Evolutionary conservation across 2,113 vertebrate species (phyloP), one percentile per base, ranked within the genome.

Genomic region (Apodemus speciosus): DNA sequence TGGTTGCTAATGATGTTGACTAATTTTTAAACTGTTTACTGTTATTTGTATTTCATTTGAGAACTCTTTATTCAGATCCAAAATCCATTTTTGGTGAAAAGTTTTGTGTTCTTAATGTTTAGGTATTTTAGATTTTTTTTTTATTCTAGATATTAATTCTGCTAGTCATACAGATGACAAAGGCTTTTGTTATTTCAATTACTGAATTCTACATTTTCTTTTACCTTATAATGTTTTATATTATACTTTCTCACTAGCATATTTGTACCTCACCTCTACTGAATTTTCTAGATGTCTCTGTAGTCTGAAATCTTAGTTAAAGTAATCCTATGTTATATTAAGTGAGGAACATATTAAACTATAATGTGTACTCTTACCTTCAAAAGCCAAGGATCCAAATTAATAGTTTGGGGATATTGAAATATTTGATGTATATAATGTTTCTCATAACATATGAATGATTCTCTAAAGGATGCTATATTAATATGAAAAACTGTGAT

Each of bases 361-460:
- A 43, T 58, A n/a, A 23, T 93, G 32, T 87, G 3, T 80, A 73
- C 0, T 35, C 46, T 69, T 9, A 80, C 38, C 8, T 46, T 92
- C 32, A 69, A 92, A 95, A 90, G 11, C 3, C 40, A 77, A 76
- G 9, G 11, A 3, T 85, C 0, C 1, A 89, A 30, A 20, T 80
- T 75, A 43, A 90, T 79, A 46, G 51, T 64, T 32, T 32, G 6
- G 4, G 10, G 35, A 46, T 16, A 92, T 8, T 88, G 18, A 81
- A 92, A 92, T 93, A 20, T 92, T 85, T 35, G 53, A 13, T 90
- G 15, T 10, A 27, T 88, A 10, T 68, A 93, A 43, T 79, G 32
- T 4, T 90, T 93, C 51, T 30, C 14, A 92, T 49, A 84, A 35
- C 46, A 53, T 66, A 79, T n/a, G 46, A 88, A 51, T 16, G 6